Percentiles rank a stretch among this genome's conserved stretches.
phyloP scores from a whole-genome alignment of 2,888 invertebrate genomes.

The Caenorhabditis zanzibari region DNA sequence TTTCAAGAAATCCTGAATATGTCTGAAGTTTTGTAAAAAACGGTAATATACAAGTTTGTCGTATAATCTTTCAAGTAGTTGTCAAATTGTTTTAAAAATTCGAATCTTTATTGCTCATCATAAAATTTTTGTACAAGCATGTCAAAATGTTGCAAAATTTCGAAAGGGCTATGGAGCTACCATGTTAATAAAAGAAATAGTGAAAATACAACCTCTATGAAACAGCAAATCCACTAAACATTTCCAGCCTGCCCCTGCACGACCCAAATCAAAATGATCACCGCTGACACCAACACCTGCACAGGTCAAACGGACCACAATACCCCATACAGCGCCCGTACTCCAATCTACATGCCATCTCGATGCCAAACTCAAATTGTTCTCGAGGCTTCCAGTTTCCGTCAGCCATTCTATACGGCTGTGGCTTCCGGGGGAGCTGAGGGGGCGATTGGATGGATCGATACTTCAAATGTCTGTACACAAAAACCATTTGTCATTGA shows the following conservation, averaged over 20 bases:
- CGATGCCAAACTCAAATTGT: constrained; percentile 37
- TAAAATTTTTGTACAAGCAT: too few species aligned
- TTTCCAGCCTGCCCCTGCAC: constrained; percentile 43
- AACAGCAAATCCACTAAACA: neutral
- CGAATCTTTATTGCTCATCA: too few species aligned
- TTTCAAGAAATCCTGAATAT: too few species aligned
- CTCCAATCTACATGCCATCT: constrained; percentile 22
- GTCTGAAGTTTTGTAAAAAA: too few species aligned
- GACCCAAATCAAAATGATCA: constrained; percentile 10
- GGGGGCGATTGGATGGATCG: constrained; percentile 6
- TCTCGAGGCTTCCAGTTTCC: constrained; percentile 33
- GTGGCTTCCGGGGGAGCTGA: neutral
- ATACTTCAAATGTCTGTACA: constrained; percentile 6
- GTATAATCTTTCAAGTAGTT: too few species aligned
- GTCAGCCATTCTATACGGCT: constrained; percentile 8
- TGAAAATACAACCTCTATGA: neutral
- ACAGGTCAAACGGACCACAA: neutral
- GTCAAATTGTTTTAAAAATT: too few species aligned
- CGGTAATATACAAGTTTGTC: too few species aligned
- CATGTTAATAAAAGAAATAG: too few species aligned
- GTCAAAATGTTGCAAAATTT: too few species aligned
- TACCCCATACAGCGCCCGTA: constrained; percentile 26
- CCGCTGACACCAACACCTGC: constrained; percentile 11
- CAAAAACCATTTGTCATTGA: neutral
- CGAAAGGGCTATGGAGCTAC: too few species aligned